Conservation (phyloP, 2,797 vertebrate genomes). For the Thalassophryne amazonica region DNA sequence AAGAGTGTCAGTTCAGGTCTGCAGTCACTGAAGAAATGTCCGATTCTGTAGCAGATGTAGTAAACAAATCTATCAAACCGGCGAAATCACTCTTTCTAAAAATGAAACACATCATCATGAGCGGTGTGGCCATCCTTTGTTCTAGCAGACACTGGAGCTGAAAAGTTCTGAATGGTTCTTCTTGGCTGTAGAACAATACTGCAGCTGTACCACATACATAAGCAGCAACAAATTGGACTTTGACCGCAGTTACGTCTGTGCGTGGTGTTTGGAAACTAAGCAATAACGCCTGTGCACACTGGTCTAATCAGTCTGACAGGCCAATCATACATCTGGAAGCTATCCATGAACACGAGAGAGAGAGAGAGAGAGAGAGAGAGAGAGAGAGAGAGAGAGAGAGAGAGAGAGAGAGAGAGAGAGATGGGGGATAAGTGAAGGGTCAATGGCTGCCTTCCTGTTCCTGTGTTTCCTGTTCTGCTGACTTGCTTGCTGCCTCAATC, state of each 20-base stretch:
- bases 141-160: constrained; percentile 9
- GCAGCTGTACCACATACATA: constrained; percentile 35
- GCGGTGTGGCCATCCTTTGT: constrained; percentile 18
- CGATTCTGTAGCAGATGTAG: constrained; percentile 10
- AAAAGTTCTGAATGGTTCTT: constrained; percentile 18
- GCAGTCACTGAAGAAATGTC: background rate
- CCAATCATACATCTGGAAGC: constrained; percentile 70
- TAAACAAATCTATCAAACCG: background rate
- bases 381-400: constrained; percentile 29
- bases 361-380: constrained; percentile 18
- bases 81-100: background rate
- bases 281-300: constrained; percentile 17
- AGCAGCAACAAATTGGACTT: constrained; percentile 48
- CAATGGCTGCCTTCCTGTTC: constrained; percentile 68
- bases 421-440: constrained; percentile 40
- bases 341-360: constrained; percentile 54
- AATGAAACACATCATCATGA: constrained; percentile 13
- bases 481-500: constrained; percentile 23
- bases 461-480: constrained; percentile 58
- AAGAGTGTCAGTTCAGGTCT: background rate
- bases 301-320: constrained; percentile 43
- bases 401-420: background rate
- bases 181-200: constrained; percentile 29
- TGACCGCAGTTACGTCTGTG: constrained; percentile 36
- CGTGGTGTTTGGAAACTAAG: constrained; percentile 25